Evolutionary conservation across 2,113 vertebrate species (phyloP), one percentile per base, ranked within the genome.

Genomic region (Miniopterus natalensis): DNA sequence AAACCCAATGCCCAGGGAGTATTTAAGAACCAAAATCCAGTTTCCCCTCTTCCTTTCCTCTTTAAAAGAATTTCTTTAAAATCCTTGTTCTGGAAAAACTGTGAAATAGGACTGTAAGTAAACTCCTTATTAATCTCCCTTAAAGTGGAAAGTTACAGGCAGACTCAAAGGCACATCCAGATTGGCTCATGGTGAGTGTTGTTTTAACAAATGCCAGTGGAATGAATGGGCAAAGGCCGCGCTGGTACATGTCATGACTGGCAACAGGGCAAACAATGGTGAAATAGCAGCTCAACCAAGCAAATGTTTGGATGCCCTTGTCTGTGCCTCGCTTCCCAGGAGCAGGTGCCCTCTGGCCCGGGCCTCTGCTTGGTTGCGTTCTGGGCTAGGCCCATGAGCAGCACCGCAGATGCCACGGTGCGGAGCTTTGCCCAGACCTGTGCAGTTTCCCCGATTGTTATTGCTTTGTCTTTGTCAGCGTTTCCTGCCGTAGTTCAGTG

Each of bases 91-190:
- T 88, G n/a, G 31, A 63, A 85, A 89, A 80, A 27, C 53, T 71
- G 47, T 74, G 75, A 80, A 17, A 83, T 63, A 73, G 31, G 31
- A 47, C 84, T 73, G 51, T 36, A 36, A 36, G 49, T 61, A 90
- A 94, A 18, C 14, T 27, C 74, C 75, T 77, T 29, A 3, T 27
- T 59, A 8, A 13, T 8, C 53, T 63, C 70, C 80, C 59, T 63
- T 6, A 42, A 40, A 74, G 66, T 96, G 95, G 95, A 97, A 97
- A 97, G 81, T 97, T 97, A 95, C 97, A 88, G 66, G 90, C 88
- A 70, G 81, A 21, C 90, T 49, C 15, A 25, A 55, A 73, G 95
- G 71, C 65, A 61, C 51, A 55, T 79, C 92, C 84, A 49, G 65
- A 13, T 4, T 21, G 25, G 74, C 61, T 53, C 45, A 13, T 15